Base-by-base conservation (phyloP, 2,113 vertebrate genomes). In the Pholis gunnellus region DNA sequence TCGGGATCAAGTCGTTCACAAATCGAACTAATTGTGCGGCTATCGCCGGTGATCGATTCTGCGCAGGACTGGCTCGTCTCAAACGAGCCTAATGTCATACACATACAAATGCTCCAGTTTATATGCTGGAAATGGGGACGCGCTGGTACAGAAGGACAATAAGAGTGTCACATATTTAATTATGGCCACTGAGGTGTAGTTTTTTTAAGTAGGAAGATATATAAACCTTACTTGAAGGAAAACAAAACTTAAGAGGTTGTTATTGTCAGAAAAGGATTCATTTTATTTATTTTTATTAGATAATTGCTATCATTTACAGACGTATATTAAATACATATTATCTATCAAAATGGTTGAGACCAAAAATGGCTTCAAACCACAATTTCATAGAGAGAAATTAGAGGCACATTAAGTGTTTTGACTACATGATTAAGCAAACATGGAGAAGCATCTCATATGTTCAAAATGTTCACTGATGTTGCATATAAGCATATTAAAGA, bases 391-490 rank as follows among this genome's bases (percentile, higher is more conserved):
- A 82, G 5, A 64, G 65, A 57, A 20, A 56, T 66, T 27, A 67
- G 72, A 87, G 87, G 87, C 81, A 88, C 86, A 44, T 44, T 65
- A 2, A 61, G 57, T 64, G 38, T 42, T 76, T 18, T 59, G 25
- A 69, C n/a, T 10, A 44, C 15, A 84, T 38, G 18, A 72, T 75
- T 70, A 40, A 63, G 67, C 3, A 36, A 61, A 56, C 31, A 64
- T 0, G 0, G 15, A 46, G 27, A 10, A 44, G 48, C 9, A 0
- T 6, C n/a, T 56, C 9, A 65, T n/a, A n/a, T 11, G 40, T 8
- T 31, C 52, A 1, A 18, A 31, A 60, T 34, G 34, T 69, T 31
- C 61, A 13, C 46, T 65, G 44, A 54, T 54, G 29, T n/a, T 48
- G 25, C 6, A 31, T 18, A 22, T 1, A 6, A 66, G 14, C 15